Conservation (phyloP, 2,113 vertebrate species). For the Macquaria australasica region DNA sequence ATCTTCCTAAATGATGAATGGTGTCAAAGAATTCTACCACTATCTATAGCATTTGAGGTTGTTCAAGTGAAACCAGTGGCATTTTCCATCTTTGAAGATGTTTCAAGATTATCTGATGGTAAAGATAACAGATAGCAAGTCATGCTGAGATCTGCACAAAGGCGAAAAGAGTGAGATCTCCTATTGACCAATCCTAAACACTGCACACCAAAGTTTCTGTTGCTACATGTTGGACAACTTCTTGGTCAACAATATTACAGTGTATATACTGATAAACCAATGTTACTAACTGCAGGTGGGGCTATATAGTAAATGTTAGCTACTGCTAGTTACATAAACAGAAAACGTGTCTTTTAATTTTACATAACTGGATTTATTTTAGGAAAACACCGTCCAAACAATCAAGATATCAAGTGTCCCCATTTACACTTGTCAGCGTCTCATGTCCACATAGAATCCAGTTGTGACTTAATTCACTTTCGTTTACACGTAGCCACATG, state of each 20-base stretch:
- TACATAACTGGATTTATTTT: too few relatives aligned
- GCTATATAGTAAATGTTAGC: too few relatives aligned
- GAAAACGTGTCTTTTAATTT: background rate
- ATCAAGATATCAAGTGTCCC: too few relatives aligned
- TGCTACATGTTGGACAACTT: background rate
- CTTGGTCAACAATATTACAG: background rate
- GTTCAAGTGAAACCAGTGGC: background rate
- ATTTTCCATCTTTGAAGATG: constrained; percentile 6
- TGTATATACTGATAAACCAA: background rate
- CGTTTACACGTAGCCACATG: too few relatives aligned
- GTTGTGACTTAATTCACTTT: too few relatives aligned
- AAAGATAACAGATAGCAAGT: background rate
- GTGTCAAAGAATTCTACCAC: background rate
- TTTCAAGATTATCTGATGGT: background rate
- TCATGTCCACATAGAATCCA: too few relatives aligned
- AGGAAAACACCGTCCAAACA: too few relatives aligned
- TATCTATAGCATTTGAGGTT: background rate
- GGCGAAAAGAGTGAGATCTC: background rate
- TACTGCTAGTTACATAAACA: background rate
- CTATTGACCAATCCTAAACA: too few relatives aligned
- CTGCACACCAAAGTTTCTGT: background rate
- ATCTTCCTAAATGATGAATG: background rate
- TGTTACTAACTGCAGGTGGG: background rate
- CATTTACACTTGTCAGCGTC: too few relatives aligned
- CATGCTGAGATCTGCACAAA: background rate